phyloP scores from a whole-genome alignment of 2,797 vertebrate genomes.

The Syngnathus acus region DNA sequence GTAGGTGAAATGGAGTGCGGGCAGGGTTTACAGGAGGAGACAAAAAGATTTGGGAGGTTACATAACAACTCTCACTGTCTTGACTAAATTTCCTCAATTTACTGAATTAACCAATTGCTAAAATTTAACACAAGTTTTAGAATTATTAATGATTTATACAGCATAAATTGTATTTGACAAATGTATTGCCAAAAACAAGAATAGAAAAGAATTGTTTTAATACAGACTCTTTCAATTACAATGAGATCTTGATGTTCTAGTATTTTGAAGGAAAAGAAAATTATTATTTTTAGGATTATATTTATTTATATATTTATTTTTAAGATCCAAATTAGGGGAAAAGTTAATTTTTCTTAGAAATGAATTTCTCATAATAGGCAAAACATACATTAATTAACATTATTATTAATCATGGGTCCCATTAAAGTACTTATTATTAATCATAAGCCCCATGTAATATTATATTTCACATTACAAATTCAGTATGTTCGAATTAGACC shows the following conservation, averaged over 20 bases:
- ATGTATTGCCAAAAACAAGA: too few relatives aligned
- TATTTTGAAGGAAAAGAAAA: too few relatives aligned
- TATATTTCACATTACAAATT: background rate
- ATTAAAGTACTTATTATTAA: background rate
- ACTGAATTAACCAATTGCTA: background rate
- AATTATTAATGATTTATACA: background rate
- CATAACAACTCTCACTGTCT: constrained; percentile 15
- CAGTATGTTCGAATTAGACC: background rate
- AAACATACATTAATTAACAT: background rate
- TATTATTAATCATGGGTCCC: background rate
- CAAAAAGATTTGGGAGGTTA: constrained; percentile 19
- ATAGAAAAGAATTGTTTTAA: too few relatives aligned
- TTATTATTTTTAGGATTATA: too few relatives aligned
- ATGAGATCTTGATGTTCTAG: too few relatives aligned
- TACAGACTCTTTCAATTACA: too few relatives aligned
- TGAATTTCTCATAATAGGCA: background rate
- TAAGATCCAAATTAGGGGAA: too few relatives aligned
- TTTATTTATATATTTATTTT: too few relatives aligned
- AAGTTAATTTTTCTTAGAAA: too few relatives aligned
- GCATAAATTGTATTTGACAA: background rate
- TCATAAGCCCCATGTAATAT: background rate
- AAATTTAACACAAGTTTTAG: background rate
- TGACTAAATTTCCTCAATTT: background rate
- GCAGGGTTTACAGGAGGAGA: background rate
- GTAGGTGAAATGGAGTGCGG: background rate